Base-by-base conservation (phyloP, 2,888 invertebrate genomes). In the Lasioglossum morio region DNA sequence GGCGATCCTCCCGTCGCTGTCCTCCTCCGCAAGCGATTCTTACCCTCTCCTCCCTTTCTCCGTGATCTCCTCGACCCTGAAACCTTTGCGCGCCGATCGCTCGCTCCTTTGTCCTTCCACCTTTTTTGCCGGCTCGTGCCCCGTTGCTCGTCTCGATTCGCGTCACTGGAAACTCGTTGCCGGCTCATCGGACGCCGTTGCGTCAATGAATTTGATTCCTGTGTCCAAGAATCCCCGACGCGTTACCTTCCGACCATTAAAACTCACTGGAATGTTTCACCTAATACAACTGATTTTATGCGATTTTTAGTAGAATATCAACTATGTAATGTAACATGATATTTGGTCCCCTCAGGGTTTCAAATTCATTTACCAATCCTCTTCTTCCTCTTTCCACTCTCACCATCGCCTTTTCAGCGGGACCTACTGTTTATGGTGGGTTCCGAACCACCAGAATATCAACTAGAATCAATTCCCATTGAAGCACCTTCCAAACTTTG, bases 51-150 rank as follows among this genome's bases (percentile, higher is more conserved):
- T 7, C 57, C n/a, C 19, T 72, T 66, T 27, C 5, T 60, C 69
- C 34, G 66, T 5, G 16, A 12, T n/a, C 77, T 43, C 57, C 57
- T 19, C 66, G 30, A 66, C 57, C 66, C 72, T 70, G 53, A 60
- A 46, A 69, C 72, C 46, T 87, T 86, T 83, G 85, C 85, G 81
- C 90, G 63, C 75, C 72, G 86, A 79, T 82, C 63, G 74, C 72
- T 66, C 69, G 72, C 72, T 80, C 37, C 70, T 66, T 37, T 79
- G 37, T 53, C 60, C 63, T 70, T 60, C 60, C 43, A 60, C 43
- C 80, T 43, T 76, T 63, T 77, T 74, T 37, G 16, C 57, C 30
- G 7, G 10, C 37, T 37, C 40, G n/a, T 60, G 70, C 19, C 53
- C 30, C 37, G 37, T 48, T 57, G 19, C 14, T n/a, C 23, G 43